Percentiles rank a stretch among this genome's conserved stretches.
These are phyloP conservation scores for Dascyllus trimaculatus DNA, from an alignment of 2,113 vertebrate genomes.

Conservation along the genomic window DNA sequence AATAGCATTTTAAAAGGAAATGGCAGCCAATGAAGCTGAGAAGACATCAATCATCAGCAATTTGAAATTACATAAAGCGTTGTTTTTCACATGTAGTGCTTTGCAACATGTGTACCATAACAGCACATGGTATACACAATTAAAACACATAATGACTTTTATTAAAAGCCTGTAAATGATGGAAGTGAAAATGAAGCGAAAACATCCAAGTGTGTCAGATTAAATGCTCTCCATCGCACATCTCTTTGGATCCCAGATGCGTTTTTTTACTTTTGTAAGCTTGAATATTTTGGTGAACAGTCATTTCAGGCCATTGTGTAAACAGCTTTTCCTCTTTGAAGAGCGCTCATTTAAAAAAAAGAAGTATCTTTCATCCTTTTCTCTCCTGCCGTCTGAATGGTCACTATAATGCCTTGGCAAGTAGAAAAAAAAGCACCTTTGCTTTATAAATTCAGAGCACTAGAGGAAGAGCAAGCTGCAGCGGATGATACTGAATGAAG, in stretches of 20 bases:
- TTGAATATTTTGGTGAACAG: slow-evolving; percentile 13
- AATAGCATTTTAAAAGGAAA: no score
- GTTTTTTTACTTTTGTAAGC: background rate
- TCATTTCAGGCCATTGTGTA: slow-evolving; percentile 29
- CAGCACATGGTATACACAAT: no score
- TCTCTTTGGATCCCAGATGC: slow-evolving; percentile 2
- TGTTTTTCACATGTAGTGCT: no score
- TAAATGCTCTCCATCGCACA: background rate
- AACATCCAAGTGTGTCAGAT: background rate
- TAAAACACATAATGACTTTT: background rate
- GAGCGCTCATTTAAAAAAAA: no score
- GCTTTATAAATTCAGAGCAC: background rate
- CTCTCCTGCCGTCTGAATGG: background rate
- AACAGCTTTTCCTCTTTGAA: background rate
- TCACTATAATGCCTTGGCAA: background rate
- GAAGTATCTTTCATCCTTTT: background rate
- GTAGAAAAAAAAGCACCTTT: background rate
- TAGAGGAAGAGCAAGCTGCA: background rate
- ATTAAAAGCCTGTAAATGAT: background rate
- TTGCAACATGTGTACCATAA: no score
- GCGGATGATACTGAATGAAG: background rate
- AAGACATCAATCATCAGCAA: no score
- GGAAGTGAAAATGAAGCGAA: background rate
- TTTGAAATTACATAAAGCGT: no score
- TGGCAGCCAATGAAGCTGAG: no score